Evolutionary conservation across 2,888 invertebrate genomes (phyloP).

Genomic region (Drosophila anomalata): DNA sequence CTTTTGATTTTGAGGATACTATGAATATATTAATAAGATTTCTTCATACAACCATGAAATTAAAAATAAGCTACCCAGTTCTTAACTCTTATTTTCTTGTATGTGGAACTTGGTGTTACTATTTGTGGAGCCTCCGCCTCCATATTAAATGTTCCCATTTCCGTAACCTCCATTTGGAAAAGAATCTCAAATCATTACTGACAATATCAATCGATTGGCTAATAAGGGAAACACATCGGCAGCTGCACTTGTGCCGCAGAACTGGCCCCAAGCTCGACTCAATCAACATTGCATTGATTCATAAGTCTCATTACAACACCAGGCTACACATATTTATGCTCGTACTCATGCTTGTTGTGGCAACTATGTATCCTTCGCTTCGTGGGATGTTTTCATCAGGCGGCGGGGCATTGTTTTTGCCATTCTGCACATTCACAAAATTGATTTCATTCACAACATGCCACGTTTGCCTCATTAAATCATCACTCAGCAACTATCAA

Average conservation of each 20-base stretch:
- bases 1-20: constrained; percentile 12
- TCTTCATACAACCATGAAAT: no score
- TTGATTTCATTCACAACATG: constrained; percentile 80
- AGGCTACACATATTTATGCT: constrained; percentile 24
- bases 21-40: background rate
- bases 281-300: constrained; percentile 76
- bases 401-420: constrained; percentile 1
- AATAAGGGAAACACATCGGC: constrained; percentile 42
- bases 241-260: constrained; percentile 10
- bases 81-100: no score
- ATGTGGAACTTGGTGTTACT: no score
- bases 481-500: constrained; percentile 78
- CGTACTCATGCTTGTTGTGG: constrained; percentile 17
- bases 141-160: no score
- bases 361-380: constrained; percentile 27
- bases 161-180: constrained; percentile 1
- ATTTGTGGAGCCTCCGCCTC: no score
- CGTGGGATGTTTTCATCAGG: constrained; percentile 43
- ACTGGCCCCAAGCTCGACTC: constrained; percentile 34
- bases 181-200: constrained; percentile 20
- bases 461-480: constrained; percentile 79
- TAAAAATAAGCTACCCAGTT: no score
- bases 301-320: constrained; percentile 74
- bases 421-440: constrained; percentile 78
- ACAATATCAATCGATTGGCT: constrained; percentile 26